Conservation (phyloP, 1,140 invertebrate genomes). For the Neodiprion pinetum region DNA sequence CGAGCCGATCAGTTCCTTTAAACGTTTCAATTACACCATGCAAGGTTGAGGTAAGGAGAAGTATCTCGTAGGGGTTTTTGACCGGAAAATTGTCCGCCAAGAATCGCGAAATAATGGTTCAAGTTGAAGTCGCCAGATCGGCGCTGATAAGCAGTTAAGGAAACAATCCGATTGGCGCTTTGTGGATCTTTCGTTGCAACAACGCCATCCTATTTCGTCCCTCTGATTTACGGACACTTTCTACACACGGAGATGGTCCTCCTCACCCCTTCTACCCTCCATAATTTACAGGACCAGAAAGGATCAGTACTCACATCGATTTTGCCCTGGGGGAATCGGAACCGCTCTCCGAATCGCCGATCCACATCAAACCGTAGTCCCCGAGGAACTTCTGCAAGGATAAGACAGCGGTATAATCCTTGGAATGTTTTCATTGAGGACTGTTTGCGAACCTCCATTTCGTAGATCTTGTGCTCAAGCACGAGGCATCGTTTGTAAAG, state of each 20-base stretch:
- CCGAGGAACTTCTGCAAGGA: slow-evolving; percentile 45
- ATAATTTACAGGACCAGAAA: too few relatives aligned
- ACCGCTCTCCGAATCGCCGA: slow-evolving; percentile 32
- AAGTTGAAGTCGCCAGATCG: too few relatives aligned
- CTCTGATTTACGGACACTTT: too few relatives aligned
- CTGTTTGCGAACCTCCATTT: slow-evolving; percentile 48
- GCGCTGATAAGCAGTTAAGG: slow-evolving; percentile 30
- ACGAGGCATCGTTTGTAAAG: slow-evolving; percentile 43
- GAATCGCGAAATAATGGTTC: too few relatives aligned
- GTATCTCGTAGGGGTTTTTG: too few relatives aligned
- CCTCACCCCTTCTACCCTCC: too few relatives aligned
- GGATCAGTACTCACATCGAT: too few relatives aligned
- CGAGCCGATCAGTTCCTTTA: neutral
- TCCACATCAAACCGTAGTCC: slow-evolving; percentile 53
- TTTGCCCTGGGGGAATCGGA: too few relatives aligned
- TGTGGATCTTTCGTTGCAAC: slow-evolving; percentile 4
- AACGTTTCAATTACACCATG: too few relatives aligned
- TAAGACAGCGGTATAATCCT: neutral
- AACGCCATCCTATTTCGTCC: neutral
- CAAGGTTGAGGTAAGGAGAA: too few relatives aligned
- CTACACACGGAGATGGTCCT: too few relatives aligned
- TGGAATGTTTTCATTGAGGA: slow-evolving; percentile 14
- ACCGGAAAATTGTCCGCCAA: too few relatives aligned
- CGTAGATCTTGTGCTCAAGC: slow-evolving; percentile 46
- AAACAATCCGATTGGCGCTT: slow-evolving; percentile 9